A percentile compares a stretch with the other conserved stretches of the same genome.
phyloP scores from a whole-genome alignment of 2,113 vertebrate species.

The Rutilus rutilus region DNA sequence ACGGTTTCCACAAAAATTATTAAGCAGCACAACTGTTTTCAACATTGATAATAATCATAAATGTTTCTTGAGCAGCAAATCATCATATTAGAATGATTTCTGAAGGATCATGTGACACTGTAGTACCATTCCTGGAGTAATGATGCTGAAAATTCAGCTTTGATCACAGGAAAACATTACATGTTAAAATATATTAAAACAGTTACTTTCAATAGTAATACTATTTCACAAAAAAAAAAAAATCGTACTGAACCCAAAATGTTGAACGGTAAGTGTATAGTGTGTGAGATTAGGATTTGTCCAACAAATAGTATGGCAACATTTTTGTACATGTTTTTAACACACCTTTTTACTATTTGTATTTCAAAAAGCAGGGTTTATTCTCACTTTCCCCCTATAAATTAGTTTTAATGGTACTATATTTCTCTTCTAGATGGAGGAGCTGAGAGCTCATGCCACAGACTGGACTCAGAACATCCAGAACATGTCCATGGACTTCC shows the following conservation, averaged over 20 bases:
- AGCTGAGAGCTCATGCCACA: conserved; percentile 87
- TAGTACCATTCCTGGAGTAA: not conserved
- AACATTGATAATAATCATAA: not conserved
- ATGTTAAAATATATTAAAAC: not conserved
- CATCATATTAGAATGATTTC: not conserved
- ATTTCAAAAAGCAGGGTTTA: not conserved
- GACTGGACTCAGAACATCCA: conserved; percentile 87
- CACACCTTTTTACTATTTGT: not conserved
- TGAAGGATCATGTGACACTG: not conserved
- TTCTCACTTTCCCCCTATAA: not conserved
- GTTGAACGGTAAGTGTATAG: not conserved
- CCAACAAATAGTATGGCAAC: not conserved
- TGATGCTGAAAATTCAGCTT: not conserved
- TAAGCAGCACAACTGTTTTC: not conserved
- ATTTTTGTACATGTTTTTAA: not conserved
- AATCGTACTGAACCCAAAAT: too few relatives aligned
- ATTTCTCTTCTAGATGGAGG: conserved; percentile 83
- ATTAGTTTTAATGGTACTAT: not conserved
- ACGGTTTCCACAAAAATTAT: not conserved
- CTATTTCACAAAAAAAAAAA: not conserved
- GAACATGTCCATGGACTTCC: conserved; percentile 85
- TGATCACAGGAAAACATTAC: not conserved
- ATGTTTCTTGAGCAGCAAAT: not conserved
- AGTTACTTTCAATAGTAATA: not conserved
- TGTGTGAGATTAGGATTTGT: not conserved